Percentiles rank a stretch among this genome's conserved stretches.
Evolutionary conservation across 1,140 invertebrate genomes (phyloP).

Genomic region (Drosophila trapezifrons): DNA sequence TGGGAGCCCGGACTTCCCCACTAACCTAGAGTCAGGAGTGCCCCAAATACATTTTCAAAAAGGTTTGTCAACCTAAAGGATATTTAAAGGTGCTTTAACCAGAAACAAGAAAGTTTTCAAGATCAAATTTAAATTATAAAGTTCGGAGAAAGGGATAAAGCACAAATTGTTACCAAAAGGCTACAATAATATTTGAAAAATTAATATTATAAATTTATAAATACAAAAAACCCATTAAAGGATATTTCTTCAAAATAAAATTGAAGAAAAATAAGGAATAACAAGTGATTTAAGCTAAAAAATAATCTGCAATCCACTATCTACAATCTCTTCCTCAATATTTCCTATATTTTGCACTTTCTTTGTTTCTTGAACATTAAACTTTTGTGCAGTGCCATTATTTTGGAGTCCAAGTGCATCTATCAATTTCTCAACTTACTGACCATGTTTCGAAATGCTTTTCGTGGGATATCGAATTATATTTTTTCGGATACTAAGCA

Average conservation of each 20-base stretch:
- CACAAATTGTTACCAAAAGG: not conserved
- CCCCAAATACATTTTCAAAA: not conserved
- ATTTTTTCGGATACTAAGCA: constrained; percentile 28
- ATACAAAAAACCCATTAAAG: too few species aligned
- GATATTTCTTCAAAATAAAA: not conserved
- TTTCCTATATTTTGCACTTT: not conserved
- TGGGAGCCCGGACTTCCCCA: constrained; percentile 7
- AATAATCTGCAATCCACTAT: too few species aligned
- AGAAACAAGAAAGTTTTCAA: not conserved
- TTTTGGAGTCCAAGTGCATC: constrained; percentile 44
- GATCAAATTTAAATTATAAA: not conserved
- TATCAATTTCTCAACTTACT: constrained; percentile 49
- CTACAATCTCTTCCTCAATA: not conserved
- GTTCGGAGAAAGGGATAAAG: too few species aligned
- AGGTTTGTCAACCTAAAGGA: constrained; percentile 2
- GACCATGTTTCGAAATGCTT: constrained; percentile 44
- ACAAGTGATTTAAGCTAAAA: not conserved
- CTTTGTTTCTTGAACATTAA: not conserved
- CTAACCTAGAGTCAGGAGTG: not conserved
- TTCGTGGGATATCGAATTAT: constrained; percentile 44
- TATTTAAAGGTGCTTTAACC: not conserved
- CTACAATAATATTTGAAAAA: not conserved
- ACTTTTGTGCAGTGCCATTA: constrained; percentile 30
- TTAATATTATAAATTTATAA: not conserved
- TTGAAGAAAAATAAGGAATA: too few species aligned